Evolutionary conservation across 2,888 invertebrate species (phyloP).

Genomic region (Phrixothrix hirtus): DNA sequence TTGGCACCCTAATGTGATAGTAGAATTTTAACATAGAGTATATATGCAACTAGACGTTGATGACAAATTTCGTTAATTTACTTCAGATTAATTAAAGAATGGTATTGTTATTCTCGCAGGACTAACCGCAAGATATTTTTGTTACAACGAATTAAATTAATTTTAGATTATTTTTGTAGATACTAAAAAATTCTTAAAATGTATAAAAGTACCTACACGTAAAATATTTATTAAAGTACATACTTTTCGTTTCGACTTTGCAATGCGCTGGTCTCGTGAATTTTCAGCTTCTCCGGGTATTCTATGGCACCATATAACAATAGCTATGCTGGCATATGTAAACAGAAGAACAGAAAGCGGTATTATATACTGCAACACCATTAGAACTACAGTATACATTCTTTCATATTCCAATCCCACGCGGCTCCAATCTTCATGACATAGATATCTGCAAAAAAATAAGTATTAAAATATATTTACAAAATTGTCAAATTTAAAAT

Average conservation of each 20-base stretch:
- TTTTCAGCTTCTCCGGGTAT: constrained; percentile 89
- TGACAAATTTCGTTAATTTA: too few species aligned
- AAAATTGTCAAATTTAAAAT: too few species aligned
- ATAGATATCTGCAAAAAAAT: constrained; percentile 64
- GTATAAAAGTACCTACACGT: too few species aligned
- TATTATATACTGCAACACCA: constrained; percentile 82
- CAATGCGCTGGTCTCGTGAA: constrained; percentile 78
- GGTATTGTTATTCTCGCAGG: too few species aligned
- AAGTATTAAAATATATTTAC: background rate
- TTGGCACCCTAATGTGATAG: too few species aligned
- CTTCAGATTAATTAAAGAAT: too few species aligned
- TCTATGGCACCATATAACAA: constrained; percentile 84
- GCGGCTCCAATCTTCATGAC: constrained; percentile 72
- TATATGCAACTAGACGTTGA: too few species aligned
- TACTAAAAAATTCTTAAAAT: too few species aligned
- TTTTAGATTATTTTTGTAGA: too few species aligned
- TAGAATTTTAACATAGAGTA: too few species aligned
- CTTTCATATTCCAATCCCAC: constrained; percentile 64
- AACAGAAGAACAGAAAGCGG: constrained; percentile 80
- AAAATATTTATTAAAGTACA: constrained; percentile 21
- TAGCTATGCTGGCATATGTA: constrained; percentile 84
- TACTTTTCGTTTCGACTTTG: constrained; percentile 87
- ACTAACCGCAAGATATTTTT: too few species aligned
- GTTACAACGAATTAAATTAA: too few species aligned
- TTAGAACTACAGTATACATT: constrained; percentile 73